Conservation (phyloP, 2,797 vertebrate genomes). For the Borostomias antarcticus region DNA sequence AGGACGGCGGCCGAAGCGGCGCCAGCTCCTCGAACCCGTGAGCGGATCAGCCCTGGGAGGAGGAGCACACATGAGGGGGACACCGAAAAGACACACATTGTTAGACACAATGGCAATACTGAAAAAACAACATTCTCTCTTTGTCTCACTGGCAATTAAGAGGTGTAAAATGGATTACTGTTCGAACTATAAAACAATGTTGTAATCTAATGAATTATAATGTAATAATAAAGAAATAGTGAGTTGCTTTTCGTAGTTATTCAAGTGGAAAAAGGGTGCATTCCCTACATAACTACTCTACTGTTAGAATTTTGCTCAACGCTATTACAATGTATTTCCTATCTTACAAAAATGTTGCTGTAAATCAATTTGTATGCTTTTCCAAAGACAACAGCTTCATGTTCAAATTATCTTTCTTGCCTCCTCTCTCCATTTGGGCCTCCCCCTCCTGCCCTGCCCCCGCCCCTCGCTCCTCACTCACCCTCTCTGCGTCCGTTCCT, state of each 20-base stretch:
- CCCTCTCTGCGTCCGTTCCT: slow-evolving; percentile 91
- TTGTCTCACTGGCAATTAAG: too few relatives aligned
- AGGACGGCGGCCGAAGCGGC: slow-evolving; percentile 85
- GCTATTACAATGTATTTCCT: too few relatives aligned
- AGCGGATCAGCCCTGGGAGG: slow-evolving; percentile 90
- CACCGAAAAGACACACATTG: background rate
- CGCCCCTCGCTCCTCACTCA: slow-evolving; percentile 64
- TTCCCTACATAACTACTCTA: too few relatives aligned
- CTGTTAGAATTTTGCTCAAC: too few relatives aligned
- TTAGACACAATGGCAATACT: background rate
- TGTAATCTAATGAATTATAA: background rate
- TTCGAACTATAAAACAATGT: background rate
- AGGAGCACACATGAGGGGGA: too few relatives aligned
- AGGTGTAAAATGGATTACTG: background rate
- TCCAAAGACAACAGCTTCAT: background rate
- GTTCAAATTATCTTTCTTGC: background rate
- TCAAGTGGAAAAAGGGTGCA: too few relatives aligned
- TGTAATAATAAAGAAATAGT: background rate
- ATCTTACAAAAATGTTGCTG: background rate
- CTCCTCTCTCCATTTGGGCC: background rate
- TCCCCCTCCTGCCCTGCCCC: background rate
- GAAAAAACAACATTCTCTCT: too few relatives aligned
- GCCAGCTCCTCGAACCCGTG: slow-evolving; percentile 91
- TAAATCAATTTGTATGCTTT: background rate
- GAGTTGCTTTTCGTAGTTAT: too few relatives aligned